phyloP scores from a whole-genome alignment of 2,113 vertebrate species.

The Hippolais icterina region DNA sequence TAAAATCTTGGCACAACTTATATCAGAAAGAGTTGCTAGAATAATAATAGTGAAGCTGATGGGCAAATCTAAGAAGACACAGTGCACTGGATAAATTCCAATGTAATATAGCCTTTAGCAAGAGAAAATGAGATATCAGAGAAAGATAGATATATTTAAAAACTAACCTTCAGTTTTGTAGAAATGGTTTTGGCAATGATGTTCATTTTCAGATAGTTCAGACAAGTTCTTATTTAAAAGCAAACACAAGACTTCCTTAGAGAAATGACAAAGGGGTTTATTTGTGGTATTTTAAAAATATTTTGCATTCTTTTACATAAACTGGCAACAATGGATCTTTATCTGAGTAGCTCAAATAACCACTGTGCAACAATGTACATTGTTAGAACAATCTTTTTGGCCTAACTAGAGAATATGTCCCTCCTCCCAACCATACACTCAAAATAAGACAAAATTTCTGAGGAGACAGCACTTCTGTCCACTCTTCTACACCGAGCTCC shows the following conservation, averaged over 20 bases:
- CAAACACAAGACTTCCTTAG: neutral
- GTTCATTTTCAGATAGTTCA: neutral
- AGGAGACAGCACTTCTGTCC: neutral
- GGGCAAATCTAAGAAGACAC: neutral
- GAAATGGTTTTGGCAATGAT: neutral
- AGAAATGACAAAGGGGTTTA: neutral
- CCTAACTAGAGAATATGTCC: neutral
- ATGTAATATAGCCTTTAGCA: neutral
- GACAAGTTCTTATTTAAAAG: neutral
- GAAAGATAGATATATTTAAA: neutral
- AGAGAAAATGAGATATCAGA: neutral
- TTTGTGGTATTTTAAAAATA: neutral
- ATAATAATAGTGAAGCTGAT: neutral
- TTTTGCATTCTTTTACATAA: neutral
- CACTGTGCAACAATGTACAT: fast-evolving
- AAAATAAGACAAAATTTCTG: neutral
- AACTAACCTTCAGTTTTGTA: neutral
- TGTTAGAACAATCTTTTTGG: neutral
- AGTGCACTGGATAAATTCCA: neutral
- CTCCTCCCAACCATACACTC: neutral
- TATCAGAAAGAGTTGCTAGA: neutral
- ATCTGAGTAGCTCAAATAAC: neutral
- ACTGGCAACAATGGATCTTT: neutral
- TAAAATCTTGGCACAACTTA: neutral
- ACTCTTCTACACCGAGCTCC: neutral